phyloP scores from a whole-genome alignment of 1,140 invertebrate species.

The Listronotus bonariensis region DNA sequence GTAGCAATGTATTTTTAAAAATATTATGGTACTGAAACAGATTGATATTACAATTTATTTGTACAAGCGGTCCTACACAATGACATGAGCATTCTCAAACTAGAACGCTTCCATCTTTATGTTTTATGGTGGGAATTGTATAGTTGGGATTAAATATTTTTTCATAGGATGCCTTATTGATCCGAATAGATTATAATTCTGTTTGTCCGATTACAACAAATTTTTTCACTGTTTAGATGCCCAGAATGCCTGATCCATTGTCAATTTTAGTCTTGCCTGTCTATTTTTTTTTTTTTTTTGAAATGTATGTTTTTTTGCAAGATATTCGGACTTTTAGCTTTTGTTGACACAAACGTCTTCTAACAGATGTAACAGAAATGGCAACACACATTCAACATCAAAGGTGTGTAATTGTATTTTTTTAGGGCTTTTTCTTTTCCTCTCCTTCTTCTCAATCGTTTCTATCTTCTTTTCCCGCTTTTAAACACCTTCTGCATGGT shows the following conservation, averaged over 20 bases:
- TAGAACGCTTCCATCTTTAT: slow-evolving; percentile 30
- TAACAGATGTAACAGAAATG: too few relatives aligned
- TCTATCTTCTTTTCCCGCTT: too few relatives aligned
- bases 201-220: slow-evolving; percentile 27
- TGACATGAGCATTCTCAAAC: slow-evolving; percentile 41
- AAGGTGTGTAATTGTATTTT: too few relatives aligned
- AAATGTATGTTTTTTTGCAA: too few relatives aligned
- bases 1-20: slow-evolving; percentile 29
- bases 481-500: too few relatives aligned
- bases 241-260: background rate
- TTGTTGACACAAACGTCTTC: too few relatives aligned
- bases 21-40: slow-evolving; percentile 26
- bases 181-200: slow-evolving; percentile 29
- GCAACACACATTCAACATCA: too few relatives aligned
- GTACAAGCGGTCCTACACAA: slow-evolving; percentile 37
- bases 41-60: slow-evolving; percentile 40
- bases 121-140: slow-evolving; percentile 42
- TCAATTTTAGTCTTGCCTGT: background rate
- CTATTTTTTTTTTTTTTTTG: too few relatives aligned
- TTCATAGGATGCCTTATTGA: slow-evolving; percentile 28
- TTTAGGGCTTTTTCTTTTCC: too few relatives aligned
- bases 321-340: too few relatives aligned
- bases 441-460: too few relatives aligned
- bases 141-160: slow-evolving; percentile 30
- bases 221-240: slow-evolving; percentile 18